phyloP scores from a whole-genome alignment of 2,797 vertebrate genomes.

The Emydoidea blandingii region DNA sequence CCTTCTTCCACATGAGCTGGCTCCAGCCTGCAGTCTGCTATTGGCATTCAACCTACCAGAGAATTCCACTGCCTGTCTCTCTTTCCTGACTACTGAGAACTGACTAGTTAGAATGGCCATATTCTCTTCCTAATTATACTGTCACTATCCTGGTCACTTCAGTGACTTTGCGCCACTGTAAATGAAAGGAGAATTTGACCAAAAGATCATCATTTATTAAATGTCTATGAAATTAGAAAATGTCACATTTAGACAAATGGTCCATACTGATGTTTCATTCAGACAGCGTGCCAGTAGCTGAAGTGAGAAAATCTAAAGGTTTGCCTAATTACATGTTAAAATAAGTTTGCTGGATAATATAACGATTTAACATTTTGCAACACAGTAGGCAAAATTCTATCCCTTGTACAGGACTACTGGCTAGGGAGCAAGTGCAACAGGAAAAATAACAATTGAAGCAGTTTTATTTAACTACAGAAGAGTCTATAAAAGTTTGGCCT shows the following conservation, averaged over 20 bases:
- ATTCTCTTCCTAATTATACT: not conserved
- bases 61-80: not conserved
- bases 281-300: not conserved
- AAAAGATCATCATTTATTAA: not conserved
- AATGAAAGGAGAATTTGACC: not conserved
- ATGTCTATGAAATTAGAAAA: not conserved
- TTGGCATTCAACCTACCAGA: not conserved
- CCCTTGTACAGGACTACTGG: constrained; percentile 11
- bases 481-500: constrained; percentile 42
- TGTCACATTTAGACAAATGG: not conserved
- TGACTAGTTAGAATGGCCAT: not conserved
- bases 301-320: not conserved
- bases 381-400: not conserved
- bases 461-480: constrained; percentile 25
- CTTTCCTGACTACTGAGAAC: not conserved
- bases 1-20: not conserved
- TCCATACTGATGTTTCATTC: not conserved
- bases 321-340: constrained; percentile 13
- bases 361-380: not conserved
- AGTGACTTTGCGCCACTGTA: not conserved
- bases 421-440: constrained; percentile 49
- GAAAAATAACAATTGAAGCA: constrained; percentile 57
- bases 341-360: not conserved
- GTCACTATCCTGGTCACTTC: not conserved
- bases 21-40: not conserved